Conservation (phyloP, 1,140 invertebrate species). For the Bombyx mandarina region DNA sequence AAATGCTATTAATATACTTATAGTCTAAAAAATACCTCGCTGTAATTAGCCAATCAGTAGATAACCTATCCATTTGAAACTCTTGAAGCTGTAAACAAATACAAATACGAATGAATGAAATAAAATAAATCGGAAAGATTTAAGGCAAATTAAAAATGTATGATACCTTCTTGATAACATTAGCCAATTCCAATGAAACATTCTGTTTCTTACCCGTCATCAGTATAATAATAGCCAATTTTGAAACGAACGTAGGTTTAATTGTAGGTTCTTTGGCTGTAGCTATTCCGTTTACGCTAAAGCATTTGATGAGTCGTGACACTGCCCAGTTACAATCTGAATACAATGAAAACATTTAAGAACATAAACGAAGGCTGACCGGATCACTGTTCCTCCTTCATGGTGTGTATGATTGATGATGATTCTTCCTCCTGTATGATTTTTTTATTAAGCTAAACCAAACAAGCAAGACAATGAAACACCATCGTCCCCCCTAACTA, state of each 20-base stretch:
- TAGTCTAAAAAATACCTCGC: constrained; percentile 34
- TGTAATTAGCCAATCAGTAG: constrained; percentile 50
- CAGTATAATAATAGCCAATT: constrained; percentile 38
- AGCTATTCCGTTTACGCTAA: constrained; percentile 45
- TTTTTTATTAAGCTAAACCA: neutral
- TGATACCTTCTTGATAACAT: constrained; percentile 36
- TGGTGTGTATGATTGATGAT: too few relatives aligned
- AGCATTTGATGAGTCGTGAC: constrained; percentile 41
- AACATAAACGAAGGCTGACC: too few relatives aligned
- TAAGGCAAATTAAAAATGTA: neutral
- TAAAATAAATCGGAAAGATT: too few relatives aligned
- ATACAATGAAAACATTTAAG: neutral
- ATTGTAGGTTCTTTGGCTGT: constrained; percentile 23
- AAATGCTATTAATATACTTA: constrained; percentile 29
- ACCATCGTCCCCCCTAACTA: too few relatives aligned
- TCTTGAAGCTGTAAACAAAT: constrained; percentile 35
- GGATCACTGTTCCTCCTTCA: too few relatives aligned
- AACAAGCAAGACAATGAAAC: too few relatives aligned
- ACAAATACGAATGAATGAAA: too few relatives aligned
- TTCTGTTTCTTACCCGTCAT: constrained; percentile 23
- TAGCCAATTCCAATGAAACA: constrained; percentile 16
- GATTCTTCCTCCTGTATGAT: neutral
- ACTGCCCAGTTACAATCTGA: constrained; percentile 25
- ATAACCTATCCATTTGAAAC: constrained; percentile 35
- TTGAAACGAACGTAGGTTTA: constrained; percentile 14